Evolutionary conservation across 2,888 invertebrate genomes (phyloP).

Genomic region (Nebria brevicollis): DNA sequence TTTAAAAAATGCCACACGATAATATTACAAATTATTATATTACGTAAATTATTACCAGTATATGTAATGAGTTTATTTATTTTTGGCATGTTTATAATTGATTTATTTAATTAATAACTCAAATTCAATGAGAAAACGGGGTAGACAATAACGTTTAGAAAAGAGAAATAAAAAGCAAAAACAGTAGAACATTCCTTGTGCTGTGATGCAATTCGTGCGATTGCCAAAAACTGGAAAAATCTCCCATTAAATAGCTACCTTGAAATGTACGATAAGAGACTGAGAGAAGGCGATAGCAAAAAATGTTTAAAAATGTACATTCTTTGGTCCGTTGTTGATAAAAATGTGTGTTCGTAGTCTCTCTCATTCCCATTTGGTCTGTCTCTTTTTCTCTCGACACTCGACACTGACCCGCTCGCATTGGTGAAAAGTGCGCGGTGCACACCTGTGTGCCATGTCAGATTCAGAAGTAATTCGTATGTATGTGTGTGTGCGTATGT

Average conservation of each 20-base stretch:
- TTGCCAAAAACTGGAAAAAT: background rate
- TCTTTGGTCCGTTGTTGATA: background rate
- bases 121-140: background rate
- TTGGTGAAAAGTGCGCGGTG: constrained; percentile 6
- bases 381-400: background rate
- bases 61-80: no score
- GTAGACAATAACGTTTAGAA: background rate
- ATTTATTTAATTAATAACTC: no score
- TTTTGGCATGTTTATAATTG: no score
- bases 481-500: background rate
- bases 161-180: no score
- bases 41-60: no score
- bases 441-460: constrained; percentile 15
- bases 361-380: background rate
- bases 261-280: constrained; percentile 1
- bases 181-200: background rate
- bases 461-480: background rate
- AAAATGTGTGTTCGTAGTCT: background rate
- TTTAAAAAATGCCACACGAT: no score
- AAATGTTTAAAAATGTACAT: background rate
- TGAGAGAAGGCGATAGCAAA: background rate
- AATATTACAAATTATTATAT: no score
- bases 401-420: constrained; percentile 19
- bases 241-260: background rate
- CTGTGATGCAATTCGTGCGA: background rate